Percentiles rank a stretch among this genome's conserved stretches.
Conservation (phyloP, 2,113 vertebrate species). For the Eupsittula cactorum region DNA sequence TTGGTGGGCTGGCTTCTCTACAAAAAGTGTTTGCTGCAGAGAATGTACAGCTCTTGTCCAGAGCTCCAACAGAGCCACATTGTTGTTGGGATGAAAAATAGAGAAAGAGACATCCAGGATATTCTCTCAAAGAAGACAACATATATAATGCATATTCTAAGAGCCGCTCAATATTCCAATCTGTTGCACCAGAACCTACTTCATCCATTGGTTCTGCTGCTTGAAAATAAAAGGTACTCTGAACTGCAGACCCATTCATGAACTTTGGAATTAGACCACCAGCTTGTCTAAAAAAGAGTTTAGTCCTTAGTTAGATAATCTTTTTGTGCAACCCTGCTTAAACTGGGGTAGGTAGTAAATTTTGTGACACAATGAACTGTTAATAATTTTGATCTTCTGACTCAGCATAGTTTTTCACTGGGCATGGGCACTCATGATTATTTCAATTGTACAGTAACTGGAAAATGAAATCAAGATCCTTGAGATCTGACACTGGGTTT, state of each 20-base stretch:
- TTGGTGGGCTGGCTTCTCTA: fast-evolving
- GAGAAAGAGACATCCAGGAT: neutral
- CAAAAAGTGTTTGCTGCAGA: fast-evolving
- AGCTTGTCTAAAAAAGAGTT: neutral
- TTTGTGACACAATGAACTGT: neutral
- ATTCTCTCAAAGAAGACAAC: neutral
- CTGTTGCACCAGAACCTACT: neutral
- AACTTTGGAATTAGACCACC: neutral
- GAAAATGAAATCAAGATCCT: constrained; percentile 22
- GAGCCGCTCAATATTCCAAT: fast-evolving
- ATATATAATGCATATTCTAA: neutral
- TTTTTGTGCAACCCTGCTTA: neutral
- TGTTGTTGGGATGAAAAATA: neutral
- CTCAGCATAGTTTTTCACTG: neutral
- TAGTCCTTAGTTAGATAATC: neutral
- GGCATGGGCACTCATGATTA: neutral
- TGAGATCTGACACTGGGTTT: neutral
- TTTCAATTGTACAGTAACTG: constrained; percentile 7
- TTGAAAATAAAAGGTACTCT: neutral
- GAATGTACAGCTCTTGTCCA: no score
- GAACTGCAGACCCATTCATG: neutral
- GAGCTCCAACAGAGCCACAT: neutral
- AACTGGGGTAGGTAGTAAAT: neutral
- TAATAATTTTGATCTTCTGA: constrained; percentile 20
- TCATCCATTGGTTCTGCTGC: neutral